These are phyloP conservation scores for Cryptus armator DNA, from an alignment of 2,888 invertebrate genomes.

Conservation along the genomic window DNA sequence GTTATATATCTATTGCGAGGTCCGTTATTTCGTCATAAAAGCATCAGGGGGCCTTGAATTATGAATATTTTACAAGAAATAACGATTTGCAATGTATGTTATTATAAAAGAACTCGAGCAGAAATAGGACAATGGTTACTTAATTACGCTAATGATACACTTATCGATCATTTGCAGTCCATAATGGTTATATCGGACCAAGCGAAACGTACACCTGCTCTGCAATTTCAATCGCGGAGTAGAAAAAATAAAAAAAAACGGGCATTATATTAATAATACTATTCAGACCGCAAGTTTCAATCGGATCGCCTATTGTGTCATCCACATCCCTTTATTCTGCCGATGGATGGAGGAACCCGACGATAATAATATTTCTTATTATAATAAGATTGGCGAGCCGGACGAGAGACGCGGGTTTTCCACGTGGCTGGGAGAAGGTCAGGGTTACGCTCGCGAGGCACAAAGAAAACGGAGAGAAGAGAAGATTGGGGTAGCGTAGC, in stretches of 20 bases:
- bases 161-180: constrained; percentile 1
- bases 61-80: constrained; percentile 8
- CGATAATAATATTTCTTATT: constrained; percentile 9
- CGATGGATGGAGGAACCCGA: constrained; percentile 47
- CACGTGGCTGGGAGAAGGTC: constrained; percentile 6
- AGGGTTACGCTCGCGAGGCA: constrained; percentile 29
- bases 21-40: background rate
- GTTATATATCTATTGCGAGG: background rate
- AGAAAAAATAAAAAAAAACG: background rate
- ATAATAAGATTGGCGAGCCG: constrained; percentile 46
- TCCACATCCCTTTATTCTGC: constrained; percentile 53
- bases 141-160: constrained; percentile 1
- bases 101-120: constrained; percentile 15
- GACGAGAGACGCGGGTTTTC: background rate
- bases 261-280: background rate
- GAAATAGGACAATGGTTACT: background rate
- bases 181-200: background rate
- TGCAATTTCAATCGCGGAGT: background rate
- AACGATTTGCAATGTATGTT: background rate
- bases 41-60: background rate
- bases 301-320: constrained; percentile 57
- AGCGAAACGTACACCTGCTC: background rate
- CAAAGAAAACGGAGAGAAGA: background rate
- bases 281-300: constrained; percentile 32
- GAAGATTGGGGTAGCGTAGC: background rate